A percentile compares a stretch with the other conserved stretches of the same genome.
Conservation (phyloP, 2,797 vertebrate species). For the Myotis myotis region DNA sequence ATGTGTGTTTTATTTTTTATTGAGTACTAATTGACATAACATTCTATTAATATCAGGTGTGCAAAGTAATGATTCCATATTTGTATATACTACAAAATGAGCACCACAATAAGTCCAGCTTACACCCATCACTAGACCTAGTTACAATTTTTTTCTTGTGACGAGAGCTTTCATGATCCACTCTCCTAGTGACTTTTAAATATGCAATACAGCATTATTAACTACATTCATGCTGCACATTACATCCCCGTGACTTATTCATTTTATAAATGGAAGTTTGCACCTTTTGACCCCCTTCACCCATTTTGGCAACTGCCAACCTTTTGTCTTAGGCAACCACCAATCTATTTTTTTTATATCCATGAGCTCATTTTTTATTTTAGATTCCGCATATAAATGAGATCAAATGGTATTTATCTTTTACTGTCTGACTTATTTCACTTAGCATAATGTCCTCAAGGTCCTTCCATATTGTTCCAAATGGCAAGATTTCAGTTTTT, state of each 20-base stretch:
- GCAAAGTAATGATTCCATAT: neutral
- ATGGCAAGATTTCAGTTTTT: neutral
- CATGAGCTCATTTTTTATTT: neutral
- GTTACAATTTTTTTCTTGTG: neutral
- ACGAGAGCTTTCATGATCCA: neutral
- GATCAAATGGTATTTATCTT: neutral
- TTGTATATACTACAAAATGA: neutral
- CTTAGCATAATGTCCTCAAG: neutral
- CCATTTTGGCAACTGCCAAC: neutral
- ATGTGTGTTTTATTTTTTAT: neutral
- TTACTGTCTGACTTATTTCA: neutral
- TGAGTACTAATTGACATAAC: neutral
- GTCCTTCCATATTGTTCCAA: neutral
- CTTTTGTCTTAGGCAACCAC: neutral
- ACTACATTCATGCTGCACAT: neutral
- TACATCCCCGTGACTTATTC: neutral
- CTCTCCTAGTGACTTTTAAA: neutral
- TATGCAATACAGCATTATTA: neutral
- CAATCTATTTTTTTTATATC: neutral
- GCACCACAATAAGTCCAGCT: neutral
- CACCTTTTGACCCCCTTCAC: neutral
- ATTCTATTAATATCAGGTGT: neutral
- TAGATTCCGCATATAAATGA: neutral
- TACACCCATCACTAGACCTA: neutral
- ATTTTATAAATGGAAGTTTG: neutral